Conservation (phyloP, 2,797 vertebrate species). For the Enteromius viviparus region DNA sequence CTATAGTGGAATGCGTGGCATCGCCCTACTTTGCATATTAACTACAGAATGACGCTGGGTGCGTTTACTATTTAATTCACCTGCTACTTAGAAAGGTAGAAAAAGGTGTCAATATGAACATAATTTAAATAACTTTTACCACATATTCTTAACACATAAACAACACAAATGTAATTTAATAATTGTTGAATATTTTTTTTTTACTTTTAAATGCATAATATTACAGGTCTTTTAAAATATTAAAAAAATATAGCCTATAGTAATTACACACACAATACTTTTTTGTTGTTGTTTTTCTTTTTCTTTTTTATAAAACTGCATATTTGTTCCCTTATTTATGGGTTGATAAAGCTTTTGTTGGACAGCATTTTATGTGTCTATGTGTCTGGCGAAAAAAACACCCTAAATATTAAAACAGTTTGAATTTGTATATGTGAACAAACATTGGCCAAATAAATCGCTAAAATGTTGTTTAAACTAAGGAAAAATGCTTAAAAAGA, state of each 20-base stretch:
- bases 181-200: too few species aligned
- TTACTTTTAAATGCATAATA: too few species aligned
- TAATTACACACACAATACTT: too few species aligned
- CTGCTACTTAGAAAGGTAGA: background rate
- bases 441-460: background rate
- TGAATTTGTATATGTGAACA: background rate
- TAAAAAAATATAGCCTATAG: too few species aligned
- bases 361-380: too few species aligned
- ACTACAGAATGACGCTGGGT: background rate
- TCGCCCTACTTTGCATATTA: conserved; percentile 48
- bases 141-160: too few species aligned
- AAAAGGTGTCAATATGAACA: background rate
- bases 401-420: background rate
- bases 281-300: too few species aligned
- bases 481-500: background rate
- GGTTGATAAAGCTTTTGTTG: background rate
- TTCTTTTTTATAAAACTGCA: too few species aligned
- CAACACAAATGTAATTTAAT: too few species aligned
- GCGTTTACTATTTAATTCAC: background rate
- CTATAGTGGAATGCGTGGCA: background rate
- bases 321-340: background rate
- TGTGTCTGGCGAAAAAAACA: background rate
- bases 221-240: too few species aligned
- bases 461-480: background rate
- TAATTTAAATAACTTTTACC: background rate